A percentile compares a stretch with the other conserved stretches of the same genome.
These are phyloP conservation scores for Muscidifurax raptorellus DNA, from an alignment of 1,140 invertebrate genomes.

Conservation along the genomic window DNA sequence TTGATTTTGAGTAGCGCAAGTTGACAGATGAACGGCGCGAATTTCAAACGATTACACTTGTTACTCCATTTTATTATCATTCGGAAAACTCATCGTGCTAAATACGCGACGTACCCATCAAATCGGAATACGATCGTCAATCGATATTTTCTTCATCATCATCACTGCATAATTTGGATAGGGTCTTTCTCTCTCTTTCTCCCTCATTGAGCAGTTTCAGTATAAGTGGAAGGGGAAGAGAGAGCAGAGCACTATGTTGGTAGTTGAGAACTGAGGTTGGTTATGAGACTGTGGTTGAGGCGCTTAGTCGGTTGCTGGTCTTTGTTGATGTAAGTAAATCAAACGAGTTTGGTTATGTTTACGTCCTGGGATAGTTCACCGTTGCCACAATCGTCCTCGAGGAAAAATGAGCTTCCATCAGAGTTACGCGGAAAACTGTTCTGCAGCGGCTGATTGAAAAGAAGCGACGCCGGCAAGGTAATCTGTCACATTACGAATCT, in stretches of 20 bases:
- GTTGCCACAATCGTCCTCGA: background rate
- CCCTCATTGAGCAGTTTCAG: no score
- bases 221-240: background rate
- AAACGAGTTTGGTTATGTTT: constrained; percentile 50
- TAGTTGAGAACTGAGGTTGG: background rate
- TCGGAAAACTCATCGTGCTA: no score
- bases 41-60: no score
- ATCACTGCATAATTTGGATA: no score
- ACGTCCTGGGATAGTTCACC: background rate
- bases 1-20: no score
- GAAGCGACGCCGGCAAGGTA: background rate
- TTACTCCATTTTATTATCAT: no score
- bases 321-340: constrained; percentile 44
- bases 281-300: background rate
- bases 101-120: constrained; percentile 29
- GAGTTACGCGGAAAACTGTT: background rate
- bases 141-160: background rate
- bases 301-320: background rate
- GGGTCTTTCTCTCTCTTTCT: no score
- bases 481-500: background rate
- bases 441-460: background rate
- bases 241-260: background rate
- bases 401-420: constrained; percentile 32
- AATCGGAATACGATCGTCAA: background rate
- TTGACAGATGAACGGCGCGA: no score